Evolutionary conservation across 2,113 vertebrate species (phyloP), one percentile per base, ranked within the genome.

Genomic region (Epinephelus moara): DNA sequence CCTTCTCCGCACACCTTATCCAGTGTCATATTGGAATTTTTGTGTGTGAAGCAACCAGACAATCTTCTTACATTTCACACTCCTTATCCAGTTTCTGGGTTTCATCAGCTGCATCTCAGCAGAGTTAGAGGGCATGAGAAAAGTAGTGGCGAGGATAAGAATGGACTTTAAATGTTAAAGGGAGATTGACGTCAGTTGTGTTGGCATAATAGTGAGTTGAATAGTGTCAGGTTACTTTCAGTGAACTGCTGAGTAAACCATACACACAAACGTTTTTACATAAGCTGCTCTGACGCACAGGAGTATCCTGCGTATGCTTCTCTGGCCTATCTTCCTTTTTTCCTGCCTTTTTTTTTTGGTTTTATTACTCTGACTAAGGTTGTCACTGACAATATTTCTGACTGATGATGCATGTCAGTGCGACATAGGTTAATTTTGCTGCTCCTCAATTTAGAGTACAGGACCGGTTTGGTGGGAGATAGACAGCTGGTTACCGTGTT

Each of bases 61-160:
- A 63, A 3, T 77, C 80, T 85, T 69, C 50, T 75, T 52, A 25
- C 47, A 45, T 86, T 82, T 80, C 73, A 61, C 53, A 64, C 57
- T 62, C 33, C 50, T 80, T 70, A 64, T 85, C 33, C 56, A 52
- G 23, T 61, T 52, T 66, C 40, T 63, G 55, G 21, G 6, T 59
- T 79, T 57, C 3, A 21, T 81, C 52, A 74, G 47, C n/a, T 1
- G 9, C 27, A 66, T 62, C 49, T 37, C 60, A 75, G 72, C 2
- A 2, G n/a, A 56, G 9, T 78, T 70, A 56, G 33, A 45, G 60
- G 14, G 7, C 15, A 3, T 9, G 5, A 64, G 5, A 67, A 56
- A 37, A 2, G 19, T 33, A 30, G 21, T 56, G 25, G 25, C 52
- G 25, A 27, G 19, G 61, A 70, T 60, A 68, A 67, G 23, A 67